Evolutionary conservation across 2,888 invertebrate genomes (phyloP).

Genomic region (Habroteleia sp.): DNA sequence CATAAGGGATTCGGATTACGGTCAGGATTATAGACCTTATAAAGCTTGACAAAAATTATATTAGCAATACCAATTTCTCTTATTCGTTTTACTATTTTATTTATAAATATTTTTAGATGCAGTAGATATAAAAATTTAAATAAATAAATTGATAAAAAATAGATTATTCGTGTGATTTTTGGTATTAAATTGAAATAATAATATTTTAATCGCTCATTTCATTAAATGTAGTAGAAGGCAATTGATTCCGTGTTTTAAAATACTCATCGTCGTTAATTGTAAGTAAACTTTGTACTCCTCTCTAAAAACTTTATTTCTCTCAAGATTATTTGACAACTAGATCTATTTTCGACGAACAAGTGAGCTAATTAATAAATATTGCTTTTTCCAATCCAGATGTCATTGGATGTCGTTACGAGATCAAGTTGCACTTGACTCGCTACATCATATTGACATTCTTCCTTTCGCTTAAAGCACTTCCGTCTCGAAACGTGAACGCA

Average conservation of each 20-base stretch:
- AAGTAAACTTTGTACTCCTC: conserved; percentile 31
- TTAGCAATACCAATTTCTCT: conserved; percentile 11
- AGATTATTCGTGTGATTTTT: too few relatives aligned
- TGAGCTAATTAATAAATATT: conserved; percentile 75
- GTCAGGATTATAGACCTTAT: conserved; percentile 50
- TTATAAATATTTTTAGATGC: too few relatives aligned
- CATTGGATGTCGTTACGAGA: conserved; percentile 27
- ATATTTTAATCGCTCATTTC: too few relatives aligned
- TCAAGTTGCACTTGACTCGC: conserved; percentile 48
- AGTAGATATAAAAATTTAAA: too few relatives aligned
- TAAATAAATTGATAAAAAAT: too few relatives aligned
- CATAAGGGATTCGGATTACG: conserved; percentile 74
- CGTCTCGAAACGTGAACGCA: conserved; percentile 41
- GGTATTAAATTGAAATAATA: too few relatives aligned
- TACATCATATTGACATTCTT: conserved; percentile 56
- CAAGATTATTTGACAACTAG: conserved; percentile 55
- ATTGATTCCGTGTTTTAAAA: too few relatives aligned
- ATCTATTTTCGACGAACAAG: conserved; percentile 67
- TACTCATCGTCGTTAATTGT: conserved; percentile 38
- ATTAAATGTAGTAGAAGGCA: too few relatives aligned
- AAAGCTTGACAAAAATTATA: conserved; percentile 31
- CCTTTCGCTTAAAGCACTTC: conserved; percentile 60
- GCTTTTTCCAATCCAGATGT: conserved; percentile 62
- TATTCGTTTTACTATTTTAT: background rate
- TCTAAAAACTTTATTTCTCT: background rate